Base-by-base conservation (phyloP, 1,140 invertebrate species). In the Drosophila dunni region DNA sequence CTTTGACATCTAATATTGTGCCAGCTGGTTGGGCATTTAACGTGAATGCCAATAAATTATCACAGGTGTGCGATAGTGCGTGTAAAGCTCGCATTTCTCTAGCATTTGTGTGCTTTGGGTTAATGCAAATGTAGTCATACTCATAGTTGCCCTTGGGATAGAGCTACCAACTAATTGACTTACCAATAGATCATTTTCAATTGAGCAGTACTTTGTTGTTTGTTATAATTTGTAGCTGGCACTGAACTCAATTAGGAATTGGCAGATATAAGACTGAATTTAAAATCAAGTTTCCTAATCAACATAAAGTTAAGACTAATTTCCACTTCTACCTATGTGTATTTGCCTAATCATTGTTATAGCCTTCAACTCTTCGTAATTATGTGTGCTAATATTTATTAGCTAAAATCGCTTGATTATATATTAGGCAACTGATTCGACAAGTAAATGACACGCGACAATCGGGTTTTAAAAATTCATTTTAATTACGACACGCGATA, bases 31-130 rank as follows among this genome's bases (percentile, higher is more conserved):
- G 65, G 63, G 63, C 74, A 71, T 75, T 74, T 65, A 48, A 56
- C 57, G 64, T 70, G 56, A 67, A 50, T 64, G 62, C 56, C 69
- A 70, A 85, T 84, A 84, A 85, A 80, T 84, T 78, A 75, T 60
- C 20, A 7, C 11, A 78, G 81, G 73, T 80, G 73, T 69, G 81
- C 73, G 17, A 4, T 33, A 33, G 45, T 61, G 56, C 61, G 56
- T 29, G 63, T 56, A 68, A 78, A 74, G 65, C 74, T 81, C 48
- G 50, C 64, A 20, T 11, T 13, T 42, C 40, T 13, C 4, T 42
- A 42, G 10, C 11, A 42, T 42, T 42, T 42, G 38, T n/a, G 11
- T 10, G 3, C 24, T 10, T 11, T 11, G 38, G 11, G 4, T 11
- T 11, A 42, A 42, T 42, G 36, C 36, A 38, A 38, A 38, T 38